Evolutionary conservation across 2,113 vertebrate genomes (phyloP).

Genomic region (Podilymbus podiceps): DNA sequence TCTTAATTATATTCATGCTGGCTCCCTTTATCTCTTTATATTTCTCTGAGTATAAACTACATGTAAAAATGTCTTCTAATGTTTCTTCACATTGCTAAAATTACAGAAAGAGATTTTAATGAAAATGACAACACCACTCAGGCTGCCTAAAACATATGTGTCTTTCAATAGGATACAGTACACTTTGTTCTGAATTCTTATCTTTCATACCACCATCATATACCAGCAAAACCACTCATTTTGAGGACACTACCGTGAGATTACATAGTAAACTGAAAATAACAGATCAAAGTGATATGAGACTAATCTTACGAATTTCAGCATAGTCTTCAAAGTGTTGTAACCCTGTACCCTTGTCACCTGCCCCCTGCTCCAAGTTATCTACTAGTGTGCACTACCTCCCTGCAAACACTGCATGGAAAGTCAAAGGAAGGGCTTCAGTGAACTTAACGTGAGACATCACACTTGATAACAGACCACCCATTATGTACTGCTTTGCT

Average conservation of each 20-base stretch:
- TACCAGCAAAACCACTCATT: not conserved
- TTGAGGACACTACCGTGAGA: not conserved
- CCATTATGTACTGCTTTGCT: not conserved
- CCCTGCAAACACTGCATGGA: fast-evolving
- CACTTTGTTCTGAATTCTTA: not conserved
- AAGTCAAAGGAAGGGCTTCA: not conserved
- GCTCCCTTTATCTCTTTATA: not conserved
- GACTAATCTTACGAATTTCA: not conserved
- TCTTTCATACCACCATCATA: not conserved
- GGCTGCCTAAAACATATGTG: not conserved
- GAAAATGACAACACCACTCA: not conserved
- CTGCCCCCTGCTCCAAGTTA: not conserved
- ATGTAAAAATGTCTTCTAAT: not conserved
- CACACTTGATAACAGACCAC: not conserved
- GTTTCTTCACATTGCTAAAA: not conserved
- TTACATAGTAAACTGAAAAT: not conserved
- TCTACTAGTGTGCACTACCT: fast-evolving
- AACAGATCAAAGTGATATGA: constrained; percentile 6
- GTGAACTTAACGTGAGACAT: not conserved
- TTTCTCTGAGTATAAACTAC: not conserved
- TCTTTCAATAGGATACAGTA: not conserved
- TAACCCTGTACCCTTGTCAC: not conserved
- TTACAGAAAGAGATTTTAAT: not conserved
- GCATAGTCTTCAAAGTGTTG: not conserved
- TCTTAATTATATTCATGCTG: not conserved